Base-by-base conservation (phyloP, 1,140 invertebrate genomes). In the Dufourea novaeangliae region DNA sequence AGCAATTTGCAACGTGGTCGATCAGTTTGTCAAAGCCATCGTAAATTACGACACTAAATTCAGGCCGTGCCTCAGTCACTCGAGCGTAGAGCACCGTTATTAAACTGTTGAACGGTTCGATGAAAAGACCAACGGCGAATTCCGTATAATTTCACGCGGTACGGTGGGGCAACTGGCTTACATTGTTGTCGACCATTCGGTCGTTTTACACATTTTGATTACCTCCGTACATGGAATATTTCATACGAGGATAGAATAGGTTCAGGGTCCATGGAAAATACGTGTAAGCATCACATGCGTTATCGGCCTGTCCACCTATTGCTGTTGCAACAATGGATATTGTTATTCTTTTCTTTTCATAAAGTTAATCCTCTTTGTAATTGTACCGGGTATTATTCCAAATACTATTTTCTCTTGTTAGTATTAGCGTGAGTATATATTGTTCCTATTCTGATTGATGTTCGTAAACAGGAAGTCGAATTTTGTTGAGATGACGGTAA, bases 181-280 rank as follows among this genome's bases (percentile, higher is more conserved):
- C 80, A 84, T 84, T 84, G 72, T 84, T 72, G 50, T 69, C 50
- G 25, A 52, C 34, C 82, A 29, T 67, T 68, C 71, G 41, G 57
- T 56, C 71, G 50, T 83, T 84, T 79, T 83, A 80, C 69, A 77
- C 70, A 77, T 84, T 84, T 84, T 80, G 71, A 83, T 83, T 76
- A 70, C 46, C 63, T n/a, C 22, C 46, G 32, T 64, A n/a, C 20
- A 17, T 27, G 50, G 41, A 56, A 59, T 52, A 61, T 63, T 39
- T 25, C 44, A 20, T 22, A 25, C 37, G n/a, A 10, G 6, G 10
- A 25, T 63, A 32, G 50, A 39, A 54, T 61, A 39, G 27, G 10
- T 34, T 14, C 62, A 27, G 22, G 14, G 37, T 11, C 57, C 61
- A 32, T 62, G 72, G 41, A 34, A 78, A 82, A 82, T 82, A 52